Evolutionary conservation across 2,888 invertebrate species (phyloP), one percentile per base, ranked within the genome.

Genomic region (Octonoba sinensis): DNA sequence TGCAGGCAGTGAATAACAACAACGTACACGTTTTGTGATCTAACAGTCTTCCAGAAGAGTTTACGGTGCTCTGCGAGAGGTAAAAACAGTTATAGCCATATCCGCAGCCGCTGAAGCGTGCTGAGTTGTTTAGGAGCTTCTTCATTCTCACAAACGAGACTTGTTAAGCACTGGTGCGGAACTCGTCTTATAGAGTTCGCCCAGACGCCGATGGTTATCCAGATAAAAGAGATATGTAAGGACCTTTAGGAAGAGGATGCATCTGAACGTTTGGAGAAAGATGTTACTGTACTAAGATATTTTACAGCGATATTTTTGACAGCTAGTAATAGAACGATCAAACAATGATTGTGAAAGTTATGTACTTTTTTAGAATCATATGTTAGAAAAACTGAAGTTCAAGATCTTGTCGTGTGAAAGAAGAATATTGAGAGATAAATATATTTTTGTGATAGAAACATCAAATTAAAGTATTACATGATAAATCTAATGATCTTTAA

Each of bases 31-130:
- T 70, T 22, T 18, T 18, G 20, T 20, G 11, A 13, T 27, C n/a
- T 54, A 65, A 46, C 46, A 64, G 46, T 12, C 44, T 44, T 11
- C 20, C 46, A 20, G 65, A 47, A 65, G 59, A 78, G 78, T 78
- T 78, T 78, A 72, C 78, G 72, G 66, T 57, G 78, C n/a, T n/a
- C 56, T 20, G 15, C 51, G 54, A 54, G 47, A 77, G 78, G 71
- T 66, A 78, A 78, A 59, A 78, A 78, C 78, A 78, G 78, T 78
- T 78, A 78, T 66, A 60, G 65, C 78, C 59, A 71, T 71, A 76
- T 69, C 76, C 70, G 76, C 36, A 46, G 64, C 51, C 73, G 73
- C 62, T 73, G 62, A 73, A 44, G 60, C 73, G 79, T 79, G 73
- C 67, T 71, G 72, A 72, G 71, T 65, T 78, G 79, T 73, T 73